phyloP scores from a whole-genome alignment of 30 jellyfish, hydroid and myxozoan genomes.

The Rhopilema esculentum region DNA sequence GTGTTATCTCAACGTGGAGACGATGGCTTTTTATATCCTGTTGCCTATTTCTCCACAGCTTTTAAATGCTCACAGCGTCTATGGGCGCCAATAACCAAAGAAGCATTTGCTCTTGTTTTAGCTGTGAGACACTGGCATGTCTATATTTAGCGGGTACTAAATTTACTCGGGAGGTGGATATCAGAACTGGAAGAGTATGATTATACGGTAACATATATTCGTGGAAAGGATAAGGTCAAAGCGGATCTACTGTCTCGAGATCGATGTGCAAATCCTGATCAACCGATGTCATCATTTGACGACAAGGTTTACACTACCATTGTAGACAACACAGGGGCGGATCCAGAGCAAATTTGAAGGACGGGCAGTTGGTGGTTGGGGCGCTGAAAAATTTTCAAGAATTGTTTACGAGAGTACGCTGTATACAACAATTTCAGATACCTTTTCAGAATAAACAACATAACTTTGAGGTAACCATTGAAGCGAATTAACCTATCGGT shows the following conservation, averaged over 20 bases:
- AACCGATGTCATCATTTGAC: conserved; percentile 30
- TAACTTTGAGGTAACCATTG: too few species aligned
- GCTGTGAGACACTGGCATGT: conserved; percentile 53
- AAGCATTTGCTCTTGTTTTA: conserved; percentile 53
- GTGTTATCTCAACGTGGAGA: conserved; percentile 42
- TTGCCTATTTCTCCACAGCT: conserved; percentile 54
- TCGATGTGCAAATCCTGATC: conserved; percentile 21
- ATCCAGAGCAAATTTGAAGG: too few species aligned
- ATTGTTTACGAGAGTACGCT: too few species aligned
- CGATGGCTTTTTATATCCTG: conserved; percentile 37
- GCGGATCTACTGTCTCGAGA: conserved; percentile 28
- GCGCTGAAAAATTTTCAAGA: too few species aligned
- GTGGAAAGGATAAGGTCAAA: conserved; percentile 39
- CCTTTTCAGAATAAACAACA: too few species aligned
- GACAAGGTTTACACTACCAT: conserved; percentile 15
- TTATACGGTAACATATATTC: conserved; percentile 38
- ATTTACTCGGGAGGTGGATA: conserved; percentile 41
- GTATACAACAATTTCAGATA: too few species aligned
- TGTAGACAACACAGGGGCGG: conserved; percentile 2
- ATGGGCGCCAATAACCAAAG: conserved; percentile 57
- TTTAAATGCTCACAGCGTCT: conserved; percentile 44
- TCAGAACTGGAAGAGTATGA: conserved; percentile 42
- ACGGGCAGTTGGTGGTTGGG: too few species aligned
- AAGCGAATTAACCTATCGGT: too few species aligned
- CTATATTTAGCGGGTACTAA: conserved; percentile 28